These are phyloP conservation scores for Ictalurus furcatus DNA, from an alignment of 2,113 vertebrate species.

Conservation along the genomic window DNA sequence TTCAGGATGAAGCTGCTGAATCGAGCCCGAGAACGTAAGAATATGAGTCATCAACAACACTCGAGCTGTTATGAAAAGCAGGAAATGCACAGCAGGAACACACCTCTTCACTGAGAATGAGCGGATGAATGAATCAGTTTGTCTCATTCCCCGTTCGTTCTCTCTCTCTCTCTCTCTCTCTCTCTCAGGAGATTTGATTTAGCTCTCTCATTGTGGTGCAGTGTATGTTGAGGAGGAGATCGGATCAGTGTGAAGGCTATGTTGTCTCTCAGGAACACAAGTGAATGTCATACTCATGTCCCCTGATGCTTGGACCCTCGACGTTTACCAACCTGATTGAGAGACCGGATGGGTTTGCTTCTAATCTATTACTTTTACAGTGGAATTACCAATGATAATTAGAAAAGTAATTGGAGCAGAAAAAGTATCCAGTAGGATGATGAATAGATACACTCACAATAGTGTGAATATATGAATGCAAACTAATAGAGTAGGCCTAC, in stretches of 20 bases:
- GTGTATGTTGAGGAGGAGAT: constrained; percentile 31
- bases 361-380: neutral
- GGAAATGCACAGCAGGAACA: constrained; percentile 42
- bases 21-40: constrained; percentile 35
- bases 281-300: constrained; percentile 48
- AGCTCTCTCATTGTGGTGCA: constrained; percentile 41
- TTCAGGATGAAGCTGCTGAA: constrained; percentile 36
- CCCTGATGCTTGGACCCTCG: constrained; percentile 42
- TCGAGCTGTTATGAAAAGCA: constrained; percentile 49
- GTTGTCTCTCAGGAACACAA: constrained; percentile 52
- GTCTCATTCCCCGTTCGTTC: constrained; percentile 17
- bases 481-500: neutral
- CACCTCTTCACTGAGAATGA: constrained; percentile 42
- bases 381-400: constrained; percentile 31
- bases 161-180: constrained; percentile 4
- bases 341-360: constrained; percentile 9
- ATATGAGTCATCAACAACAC: constrained; percentile 57
- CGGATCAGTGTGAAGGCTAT: neutral
- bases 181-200: constrained; percentile 19
- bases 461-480: neutral
- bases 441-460: neutral
- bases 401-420: constrained; percentile 24
- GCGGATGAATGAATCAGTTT: constrained; percentile 45
- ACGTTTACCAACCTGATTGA: constrained; percentile 42
- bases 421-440: neutral